Conservation (phyloP, 2,888 invertebrate species). For the Leptura quadrifasciata region DNA sequence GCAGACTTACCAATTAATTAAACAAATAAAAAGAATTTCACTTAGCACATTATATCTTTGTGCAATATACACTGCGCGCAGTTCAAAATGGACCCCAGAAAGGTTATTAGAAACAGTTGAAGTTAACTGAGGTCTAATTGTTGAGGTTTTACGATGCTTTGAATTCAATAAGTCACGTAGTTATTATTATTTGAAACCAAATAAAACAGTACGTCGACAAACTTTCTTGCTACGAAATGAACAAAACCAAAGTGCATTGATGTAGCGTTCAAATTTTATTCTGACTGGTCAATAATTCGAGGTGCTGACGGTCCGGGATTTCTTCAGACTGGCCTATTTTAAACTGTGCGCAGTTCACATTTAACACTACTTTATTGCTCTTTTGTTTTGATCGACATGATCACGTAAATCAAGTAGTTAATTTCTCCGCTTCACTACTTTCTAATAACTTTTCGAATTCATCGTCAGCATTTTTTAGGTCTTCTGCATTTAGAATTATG, state of each 20-base stretch:
- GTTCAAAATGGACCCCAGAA: background rate
- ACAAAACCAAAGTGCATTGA: no score
- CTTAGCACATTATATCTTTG: background rate
- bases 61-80: background rate
- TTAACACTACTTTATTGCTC: background rate
- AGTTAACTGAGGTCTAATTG: no score
- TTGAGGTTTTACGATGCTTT: no score
- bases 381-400: background rate
- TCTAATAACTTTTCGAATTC: slow-evolving; percentile 37
- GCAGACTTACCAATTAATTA: background rate
- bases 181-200: no score
- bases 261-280: no score
- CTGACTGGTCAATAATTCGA: no score
- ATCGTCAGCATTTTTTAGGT: slow-evolving; percentile 34
- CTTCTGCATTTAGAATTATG: slow-evolving; percentile 20
- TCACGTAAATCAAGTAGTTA: background rate
- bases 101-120: no score
- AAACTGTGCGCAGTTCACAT: background rate
- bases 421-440: slow-evolving; percentile 7
- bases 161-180: no score
- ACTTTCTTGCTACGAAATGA: no score
- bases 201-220: no score
- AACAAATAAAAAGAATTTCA: background rate
- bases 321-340: background rate
- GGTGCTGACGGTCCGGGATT: no score